Conservation (phyloP, 2,113 vertebrate species). For the Barnardius zonarius region DNA sequence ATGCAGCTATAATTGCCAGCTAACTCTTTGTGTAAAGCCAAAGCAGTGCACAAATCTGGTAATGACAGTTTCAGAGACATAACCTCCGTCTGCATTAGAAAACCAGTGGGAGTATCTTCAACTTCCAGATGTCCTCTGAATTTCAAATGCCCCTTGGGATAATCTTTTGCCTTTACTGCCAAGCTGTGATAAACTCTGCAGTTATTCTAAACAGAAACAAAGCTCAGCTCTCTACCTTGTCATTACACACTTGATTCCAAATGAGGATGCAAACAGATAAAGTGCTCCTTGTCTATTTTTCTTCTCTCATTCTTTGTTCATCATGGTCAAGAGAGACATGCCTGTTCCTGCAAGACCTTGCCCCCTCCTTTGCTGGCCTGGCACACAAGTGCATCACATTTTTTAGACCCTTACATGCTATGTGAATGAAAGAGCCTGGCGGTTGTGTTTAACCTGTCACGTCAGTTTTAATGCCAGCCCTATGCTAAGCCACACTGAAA, state of each 20-base stretch:
- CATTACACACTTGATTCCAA: background rate
- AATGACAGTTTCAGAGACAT: background rate
- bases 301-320: background rate
- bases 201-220: background rate
- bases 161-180: background rate
- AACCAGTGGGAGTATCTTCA: background rate
- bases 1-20: background rate
- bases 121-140: background rate
- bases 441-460: accelerated
- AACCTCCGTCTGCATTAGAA: background rate
- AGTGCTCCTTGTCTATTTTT: accelerated
- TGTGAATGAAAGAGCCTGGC: accelerated
- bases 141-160: background rate
- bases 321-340: accelerated
- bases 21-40: background rate
- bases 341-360: background rate
- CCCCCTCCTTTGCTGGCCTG: background rate
- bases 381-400: accelerated
- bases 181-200: background rate
- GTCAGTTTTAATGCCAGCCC: accelerated
- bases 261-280: background rate
- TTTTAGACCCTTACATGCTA: accelerated
- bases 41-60: background rate
- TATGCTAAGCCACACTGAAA: accelerated
- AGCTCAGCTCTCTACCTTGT: background rate